A percentile compares a stretch with the other conserved stretches of the same genome.
Conservation (phyloP, 2,797 vertebrate species). For the Spinus olivaceus region DNA sequence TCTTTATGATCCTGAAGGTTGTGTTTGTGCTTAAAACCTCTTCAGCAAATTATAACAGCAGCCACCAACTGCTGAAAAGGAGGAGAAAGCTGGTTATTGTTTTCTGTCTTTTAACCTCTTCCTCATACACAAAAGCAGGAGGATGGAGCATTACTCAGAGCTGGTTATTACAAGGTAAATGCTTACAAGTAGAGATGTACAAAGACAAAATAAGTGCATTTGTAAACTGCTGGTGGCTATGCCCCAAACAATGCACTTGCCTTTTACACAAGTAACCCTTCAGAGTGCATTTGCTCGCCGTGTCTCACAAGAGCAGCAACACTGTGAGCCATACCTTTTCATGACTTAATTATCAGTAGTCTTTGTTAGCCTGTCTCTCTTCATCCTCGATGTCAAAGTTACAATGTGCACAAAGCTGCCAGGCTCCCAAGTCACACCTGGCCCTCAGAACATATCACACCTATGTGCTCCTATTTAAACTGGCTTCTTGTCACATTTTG, state of each 20-base stretch:
- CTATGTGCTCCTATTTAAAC: slow-evolving; percentile 49
- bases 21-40: neutral
- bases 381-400: slow-evolving; percentile 49
- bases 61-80: neutral
- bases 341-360: slow-evolving; percentile 41
- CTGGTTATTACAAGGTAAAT: slow-evolving; percentile 33
- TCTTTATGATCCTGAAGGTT: neutral
- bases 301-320: neutral
- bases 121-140: neutral
- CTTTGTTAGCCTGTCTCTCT: slow-evolving; percentile 59
- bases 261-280: slow-evolving; percentile 66
- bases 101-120: slow-evolving; percentile 12
- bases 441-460: slow-evolving; percentile 66
- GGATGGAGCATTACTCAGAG: neutral
- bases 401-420: slow-evolving; percentile 46
- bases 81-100: neutral
- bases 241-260: slow-evolving; percentile 43
- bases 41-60: neutral
- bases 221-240: slow-evolving; percentile 38
- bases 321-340: slow-evolving; percentile 54
- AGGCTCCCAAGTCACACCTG: slow-evolving; percentile 68
- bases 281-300: neutral
- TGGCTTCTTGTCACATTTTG: slow-evolving; percentile 69
- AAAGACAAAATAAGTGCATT: slow-evolving; percentile 53
- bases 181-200: slow-evolving; percentile 48